Base-by-base conservation (phyloP, 2,888 invertebrate genomes). In the Thera obeliscata region DNA sequence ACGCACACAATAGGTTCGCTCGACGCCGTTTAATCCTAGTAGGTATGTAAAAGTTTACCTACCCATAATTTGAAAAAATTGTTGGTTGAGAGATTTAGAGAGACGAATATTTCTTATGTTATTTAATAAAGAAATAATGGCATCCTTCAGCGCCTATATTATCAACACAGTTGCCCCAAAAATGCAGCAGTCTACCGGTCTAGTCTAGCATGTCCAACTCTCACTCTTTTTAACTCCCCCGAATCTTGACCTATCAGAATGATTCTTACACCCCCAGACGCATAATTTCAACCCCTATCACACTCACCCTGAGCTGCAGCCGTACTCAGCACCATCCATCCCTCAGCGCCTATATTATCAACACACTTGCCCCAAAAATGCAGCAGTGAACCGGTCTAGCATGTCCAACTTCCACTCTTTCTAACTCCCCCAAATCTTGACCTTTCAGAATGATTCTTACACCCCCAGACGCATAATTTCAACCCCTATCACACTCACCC, bases 151-250 rank as follows among this genome's bases (percentile, higher is more conserved):
- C 95, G 90, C 99, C 99, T 94, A 99, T 98, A 79, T 96, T 96
- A 91, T 99, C 99, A 62, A 98, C 98, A 81, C 98, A 97, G 98
- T 98, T 52, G 0, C 98, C 98, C 98, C 98, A 98, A 92, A 98
- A 98, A 72, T 99, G 94, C 74, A 99, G 92, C 74, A 98, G 94
- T 12, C 97, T 1, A 98, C 97, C 1, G 98, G 96, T n/a, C 96
- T 94, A 36, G 96, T n/a, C 96, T 94, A 36, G 97, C 96, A 87
- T 98, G 98, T 0, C 98, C 98, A 49, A 11, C 48, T 48, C 11
- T 48, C 11, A 48, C 48, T 22, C 38, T 11, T 22, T 46, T 12
- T 55, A 55, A 0, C 50, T 12, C 50, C 7, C 43, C 33, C 3
- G 41, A 56, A 49, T n/a, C 0, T 52, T 2, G 2, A 54, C 46